These are phyloP conservation scores for Muntiacus muntjak DNA, from an alignment of 2,113 vertebrate species.

Conservation along the genomic window DNA sequence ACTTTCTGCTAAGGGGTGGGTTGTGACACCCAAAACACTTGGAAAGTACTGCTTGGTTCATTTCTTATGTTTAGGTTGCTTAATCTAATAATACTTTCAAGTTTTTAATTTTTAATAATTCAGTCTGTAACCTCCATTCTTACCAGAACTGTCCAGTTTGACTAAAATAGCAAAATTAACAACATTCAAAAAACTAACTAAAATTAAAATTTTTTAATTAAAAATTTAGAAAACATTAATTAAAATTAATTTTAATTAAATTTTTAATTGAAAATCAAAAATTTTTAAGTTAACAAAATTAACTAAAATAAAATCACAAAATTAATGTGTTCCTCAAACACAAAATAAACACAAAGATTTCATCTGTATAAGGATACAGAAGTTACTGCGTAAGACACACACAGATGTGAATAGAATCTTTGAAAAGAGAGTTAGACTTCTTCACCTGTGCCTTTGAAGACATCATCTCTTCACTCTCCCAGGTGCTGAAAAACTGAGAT, in stretches of 20 bases:
- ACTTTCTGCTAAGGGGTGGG: not conserved
- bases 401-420: not conserved
- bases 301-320: not conserved
- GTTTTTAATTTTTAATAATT: not conserved
- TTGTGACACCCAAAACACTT: not conserved
- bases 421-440: not conserved
- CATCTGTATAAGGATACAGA: not conserved
- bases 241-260: too few species aligned
- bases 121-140: not conserved
- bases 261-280: too few species aligned
- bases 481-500: not conserved
- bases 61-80: not conserved
- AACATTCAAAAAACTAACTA: too few species aligned
- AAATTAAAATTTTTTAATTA: too few species aligned
- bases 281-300: too few species aligned
- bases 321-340: not conserved
- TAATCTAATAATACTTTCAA: constrained; percentile 34
- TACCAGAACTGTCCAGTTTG: not conserved
- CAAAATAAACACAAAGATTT: not conserved
- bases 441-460: not conserved
- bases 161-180: not conserved
- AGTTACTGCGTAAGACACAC: not conserved
- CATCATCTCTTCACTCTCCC: not conserved
- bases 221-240: too few species aligned
- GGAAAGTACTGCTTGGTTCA: not conserved